Evolutionary conservation across 2,113 vertebrate genomes (phyloP).

Genomic region (Pogona vitticeps): DNA sequence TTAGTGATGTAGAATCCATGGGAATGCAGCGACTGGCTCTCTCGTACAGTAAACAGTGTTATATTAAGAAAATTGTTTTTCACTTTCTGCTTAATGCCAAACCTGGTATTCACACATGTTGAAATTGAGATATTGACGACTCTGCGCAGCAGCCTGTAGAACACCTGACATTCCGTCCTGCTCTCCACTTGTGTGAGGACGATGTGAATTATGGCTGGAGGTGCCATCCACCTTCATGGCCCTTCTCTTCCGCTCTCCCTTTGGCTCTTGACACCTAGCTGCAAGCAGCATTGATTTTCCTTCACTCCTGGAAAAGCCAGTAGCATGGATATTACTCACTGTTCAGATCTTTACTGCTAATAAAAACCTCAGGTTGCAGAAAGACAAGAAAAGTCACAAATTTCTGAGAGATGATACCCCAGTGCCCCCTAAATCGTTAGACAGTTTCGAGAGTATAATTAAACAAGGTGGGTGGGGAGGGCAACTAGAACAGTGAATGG

Average conservation of each 20-base stretch:
- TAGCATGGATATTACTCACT: slow-evolving; percentile 65
- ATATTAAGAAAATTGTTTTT: neutral
- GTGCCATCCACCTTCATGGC: slow-evolving; percentile 28
- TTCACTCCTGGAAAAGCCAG: slow-evolving; percentile 69
- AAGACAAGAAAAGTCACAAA: slow-evolving; percentile 21
- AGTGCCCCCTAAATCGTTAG: neutral
- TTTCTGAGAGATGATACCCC: slow-evolving; percentile 10
- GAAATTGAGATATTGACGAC: slow-evolving; percentile 36
- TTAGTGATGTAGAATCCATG: too few relatives aligned
- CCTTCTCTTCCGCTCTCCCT: slow-evolving; percentile 25
- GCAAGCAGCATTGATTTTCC: slow-evolving; percentile 71
- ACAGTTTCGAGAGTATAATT: neutral
- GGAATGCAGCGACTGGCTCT: neutral
- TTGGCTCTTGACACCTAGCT: slow-evolving; percentile 62
- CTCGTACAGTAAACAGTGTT: neutral
- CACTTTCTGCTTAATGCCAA: neutral
- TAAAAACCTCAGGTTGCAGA: slow-evolving; percentile 54
- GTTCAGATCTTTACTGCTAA: slow-evolving; percentile 60
- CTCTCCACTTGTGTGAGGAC: slow-evolving; percentile 41
- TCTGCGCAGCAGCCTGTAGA: fast-evolving
- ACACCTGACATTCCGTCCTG: slow-evolving; percentile 41
- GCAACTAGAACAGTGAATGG: neutral
- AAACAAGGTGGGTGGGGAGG: neutral
- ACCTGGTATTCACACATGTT: slow-evolving; percentile 28
- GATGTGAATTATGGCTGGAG: slow-evolving; percentile 57